These are phyloP conservation scores for Clitarchus hookeri DNA, from an alignment of 2,888 invertebrate species.

Conservation along the genomic window DNA sequence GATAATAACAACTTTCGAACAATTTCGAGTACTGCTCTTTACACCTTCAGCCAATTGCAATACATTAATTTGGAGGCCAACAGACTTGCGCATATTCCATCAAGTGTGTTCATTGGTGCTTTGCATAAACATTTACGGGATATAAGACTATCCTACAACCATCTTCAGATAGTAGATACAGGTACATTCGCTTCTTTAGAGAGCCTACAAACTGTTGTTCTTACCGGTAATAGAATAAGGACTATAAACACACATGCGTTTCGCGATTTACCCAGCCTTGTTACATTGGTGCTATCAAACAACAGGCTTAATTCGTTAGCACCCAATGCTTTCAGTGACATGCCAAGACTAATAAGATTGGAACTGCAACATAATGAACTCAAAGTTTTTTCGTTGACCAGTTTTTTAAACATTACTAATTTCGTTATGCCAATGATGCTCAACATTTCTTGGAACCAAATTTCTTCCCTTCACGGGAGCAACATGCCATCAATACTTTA, in stretches of 20 bases:
- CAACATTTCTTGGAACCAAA: conserved; percentile 75
- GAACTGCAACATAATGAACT: conserved; percentile 82
- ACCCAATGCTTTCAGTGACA: conserved; percentile 72
- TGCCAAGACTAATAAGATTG: conserved; percentile 75
- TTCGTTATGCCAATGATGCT: conserved; percentile 69
- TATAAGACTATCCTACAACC: conserved; percentile 81
- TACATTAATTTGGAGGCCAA: conserved; percentile 89
- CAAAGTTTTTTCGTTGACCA: conserved; percentile 67
- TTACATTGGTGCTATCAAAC: conserved; percentile 80
- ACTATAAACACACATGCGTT: conserved; percentile 74
- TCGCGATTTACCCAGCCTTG: conserved; percentile 74
- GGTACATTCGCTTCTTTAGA: conserved; percentile 72
- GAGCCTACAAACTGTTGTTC: conserved; percentile 75
- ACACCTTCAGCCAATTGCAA: conserved; percentile 69
- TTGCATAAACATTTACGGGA: conserved; percentile 75
- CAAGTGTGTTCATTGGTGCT: conserved; percentile 69
- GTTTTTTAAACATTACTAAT: conserved; percentile 71
- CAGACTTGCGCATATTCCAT: conserved; percentile 71
- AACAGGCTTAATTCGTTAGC: conserved; percentile 78
- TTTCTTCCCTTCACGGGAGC: conserved; percentile 57
- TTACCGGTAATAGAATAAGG: conserved; percentile 78
- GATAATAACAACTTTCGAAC: conserved; percentile 86
- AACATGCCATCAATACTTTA: conserved; percentile 58
- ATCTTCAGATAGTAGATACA: conserved; percentile 68
- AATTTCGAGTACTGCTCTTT: conserved; percentile 72